Evolutionary conservation across 1,140 invertebrate genomes (phyloP).

Genomic region (Cecropterus lyciades): DNA sequence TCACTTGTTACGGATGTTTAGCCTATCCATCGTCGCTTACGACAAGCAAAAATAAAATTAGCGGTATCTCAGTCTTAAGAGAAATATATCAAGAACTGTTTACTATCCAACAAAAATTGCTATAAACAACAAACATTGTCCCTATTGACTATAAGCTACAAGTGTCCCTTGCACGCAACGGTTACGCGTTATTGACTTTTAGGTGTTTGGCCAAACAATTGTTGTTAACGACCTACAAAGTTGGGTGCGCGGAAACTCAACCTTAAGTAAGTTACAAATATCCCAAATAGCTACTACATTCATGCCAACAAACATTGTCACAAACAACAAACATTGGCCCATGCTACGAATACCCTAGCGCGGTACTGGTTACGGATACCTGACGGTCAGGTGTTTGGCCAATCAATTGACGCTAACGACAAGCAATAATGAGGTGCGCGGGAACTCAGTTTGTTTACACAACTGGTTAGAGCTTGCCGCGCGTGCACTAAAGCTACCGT

Average conservation of each 20-base stretch:
- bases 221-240: conserved; percentile 73
- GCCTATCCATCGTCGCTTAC: too few species aligned
- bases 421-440: conserved; percentile 66
- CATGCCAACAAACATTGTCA: background rate
- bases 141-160: background rate
- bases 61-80: too few species aligned
- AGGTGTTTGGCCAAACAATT: conserved; percentile 62
- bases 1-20: too few species aligned
- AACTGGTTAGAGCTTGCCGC: conserved; percentile 52
- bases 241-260: conserved; percentile 53
- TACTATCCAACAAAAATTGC: background rate
- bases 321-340: background rate
- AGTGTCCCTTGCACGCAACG: background rate
- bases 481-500: conserved; percentile 17
- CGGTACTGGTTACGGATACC: conserved; percentile 19
- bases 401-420: conserved; percentile 72
- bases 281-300: background rate
- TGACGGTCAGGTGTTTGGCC: conserved; percentile 49
- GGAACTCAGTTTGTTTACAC: conserved; percentile 57
- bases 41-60: too few species aligned
- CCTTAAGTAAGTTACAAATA: too few species aligned
- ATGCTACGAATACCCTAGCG: background rate
- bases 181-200: conserved; percentile 20
- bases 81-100: too few species aligned
- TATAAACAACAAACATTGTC: background rate